phyloP scores from a whole-genome alignment of 1,140 invertebrate genomes.

The Lepidurus apus region DNA sequence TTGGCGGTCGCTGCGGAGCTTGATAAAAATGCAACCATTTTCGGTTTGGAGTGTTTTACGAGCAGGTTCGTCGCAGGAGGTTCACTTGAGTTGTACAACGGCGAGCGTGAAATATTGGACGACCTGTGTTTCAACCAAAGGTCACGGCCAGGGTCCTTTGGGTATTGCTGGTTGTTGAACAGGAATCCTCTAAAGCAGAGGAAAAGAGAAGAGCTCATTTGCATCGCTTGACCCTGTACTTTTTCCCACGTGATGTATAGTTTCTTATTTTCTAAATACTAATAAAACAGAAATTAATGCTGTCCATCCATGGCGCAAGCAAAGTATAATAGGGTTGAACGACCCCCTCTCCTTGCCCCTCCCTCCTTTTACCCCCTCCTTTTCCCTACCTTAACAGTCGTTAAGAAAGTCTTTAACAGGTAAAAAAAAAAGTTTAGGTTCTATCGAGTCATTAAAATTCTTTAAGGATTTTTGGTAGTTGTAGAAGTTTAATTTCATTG shows the following conservation, averaged over 20 bases:
- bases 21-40: conserved; percentile 22
- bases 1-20: not conserved
- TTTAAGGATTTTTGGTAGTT: too few relatives aligned
- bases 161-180: not conserved
- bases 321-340: not conserved
- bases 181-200: not conserved
- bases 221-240: not conserved
- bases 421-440: not conserved
- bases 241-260: not conserved
- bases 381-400: not conserved
- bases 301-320: not conserved
- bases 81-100: not conserved
- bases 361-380: not conserved
- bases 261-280: not conserved
- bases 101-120: conserved; percentile 21
- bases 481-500: too few relatives aligned
- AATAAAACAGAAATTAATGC: conserved; percentile 10
- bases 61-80: conserved; percentile 16
- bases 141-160: not conserved
- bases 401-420: not conserved
- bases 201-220: conserved; percentile 1
- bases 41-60: conserved; percentile 12
- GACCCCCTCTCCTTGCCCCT: not conserved
- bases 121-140: conserved; percentile 12
- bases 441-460: too few relatives aligned